These are phyloP conservation scores for Rotaria magnacalcarata DNA, from an alignment of 2,888 invertebrate genomes.

Conservation along the genomic window DNA sequence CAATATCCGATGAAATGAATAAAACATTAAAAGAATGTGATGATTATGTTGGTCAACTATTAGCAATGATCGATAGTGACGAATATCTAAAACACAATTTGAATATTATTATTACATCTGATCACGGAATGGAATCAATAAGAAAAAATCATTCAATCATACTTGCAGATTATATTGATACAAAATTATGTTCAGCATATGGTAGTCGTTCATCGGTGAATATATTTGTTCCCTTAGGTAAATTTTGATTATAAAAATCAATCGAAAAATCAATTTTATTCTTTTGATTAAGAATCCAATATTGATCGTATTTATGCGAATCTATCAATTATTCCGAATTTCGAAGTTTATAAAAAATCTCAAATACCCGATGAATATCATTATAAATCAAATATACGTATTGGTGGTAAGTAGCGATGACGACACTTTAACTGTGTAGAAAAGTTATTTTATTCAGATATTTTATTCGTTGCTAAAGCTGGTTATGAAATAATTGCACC, in stretches of 20 bases:
- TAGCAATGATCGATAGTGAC: background rate
- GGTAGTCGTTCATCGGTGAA: conserved; percentile 29
- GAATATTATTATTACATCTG: conserved; percentile 44
- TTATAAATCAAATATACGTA: conserved; percentile 17
- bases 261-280: background rate
- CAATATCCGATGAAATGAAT: conserved; percentile 41
- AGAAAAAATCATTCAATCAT: conserved; percentile 34
- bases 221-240: conserved; percentile 29
- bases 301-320: conserved; percentile 22
- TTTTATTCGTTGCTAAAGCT: conserved; percentile 22
- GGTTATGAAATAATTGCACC: conserved; percentile 26
- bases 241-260: background rate
- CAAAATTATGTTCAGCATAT: conserved; percentile 32
- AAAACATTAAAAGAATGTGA: conserved; percentile 40
- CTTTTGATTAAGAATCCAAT: background rate
- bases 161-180: conserved; percentile 42
- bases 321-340: background rate
- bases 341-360: conserved; percentile 40
- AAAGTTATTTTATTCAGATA: background rate
- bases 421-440: no score
- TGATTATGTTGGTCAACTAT: conserved; percentile 36
- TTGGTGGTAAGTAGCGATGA: conserved; percentile 30
- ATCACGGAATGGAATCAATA: conserved; percentile 44
- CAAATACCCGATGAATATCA: conserved; percentile 37
- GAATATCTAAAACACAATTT: conserved; percentile 38